Percentiles rank a stretch among this genome's conserved stretches.
Conservation (phyloP, 1,140 invertebrate species). For the Halesus radiatus region DNA sequence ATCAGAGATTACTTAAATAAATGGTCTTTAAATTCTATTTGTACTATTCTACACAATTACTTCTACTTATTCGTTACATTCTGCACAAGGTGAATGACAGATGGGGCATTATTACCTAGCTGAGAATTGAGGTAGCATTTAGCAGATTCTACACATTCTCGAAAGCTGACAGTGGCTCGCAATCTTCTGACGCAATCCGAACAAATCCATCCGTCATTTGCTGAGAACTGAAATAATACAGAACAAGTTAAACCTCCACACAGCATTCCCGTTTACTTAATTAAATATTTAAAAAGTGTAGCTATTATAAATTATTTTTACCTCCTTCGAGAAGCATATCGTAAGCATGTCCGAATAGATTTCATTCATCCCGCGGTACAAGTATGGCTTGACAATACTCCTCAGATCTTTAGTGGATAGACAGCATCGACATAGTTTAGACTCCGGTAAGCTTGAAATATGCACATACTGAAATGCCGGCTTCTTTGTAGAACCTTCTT, state of each 20-base stretch:
- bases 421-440: constrained; percentile 50
- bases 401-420: constrained; percentile 45
- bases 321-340: constrained; percentile 43
- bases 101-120: no score
- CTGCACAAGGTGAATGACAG: no score
- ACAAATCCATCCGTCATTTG: constrained; percentile 48
- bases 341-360: constrained; percentile 49
- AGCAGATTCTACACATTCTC: constrained; percentile 44
- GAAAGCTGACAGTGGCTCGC: constrained; percentile 44
- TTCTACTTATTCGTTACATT: no score
- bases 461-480: constrained; percentile 1
- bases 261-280: no score
- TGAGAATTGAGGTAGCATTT: constrained; percentile 38
- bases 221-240: constrained; percentile 26
- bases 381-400: constrained; percentile 46
- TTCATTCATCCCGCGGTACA: constrained; percentile 49
- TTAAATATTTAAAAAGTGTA: no score
- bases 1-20: no score
- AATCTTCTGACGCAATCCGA: constrained; percentile 49
- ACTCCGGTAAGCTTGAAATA: background rate
- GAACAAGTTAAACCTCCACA: no score
- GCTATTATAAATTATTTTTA: no score
- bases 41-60: no score
- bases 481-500: no score
- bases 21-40: no score